Evolutionary conservation across 2,113 vertebrate genomes (phyloP).

Genomic region (Dinomys branickii): DNA sequence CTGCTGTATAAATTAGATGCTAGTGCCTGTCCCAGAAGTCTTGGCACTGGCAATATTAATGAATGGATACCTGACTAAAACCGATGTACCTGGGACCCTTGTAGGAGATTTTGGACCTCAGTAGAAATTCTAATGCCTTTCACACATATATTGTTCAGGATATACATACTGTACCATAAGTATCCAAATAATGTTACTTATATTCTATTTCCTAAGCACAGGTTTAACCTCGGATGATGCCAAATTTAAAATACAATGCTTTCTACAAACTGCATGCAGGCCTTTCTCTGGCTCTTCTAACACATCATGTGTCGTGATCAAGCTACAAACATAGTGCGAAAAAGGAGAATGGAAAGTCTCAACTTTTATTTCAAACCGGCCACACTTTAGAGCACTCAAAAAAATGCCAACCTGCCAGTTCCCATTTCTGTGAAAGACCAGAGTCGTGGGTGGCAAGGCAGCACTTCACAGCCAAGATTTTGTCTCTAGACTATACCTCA

Average conservation of each 20-base stretch:
- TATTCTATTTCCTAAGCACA: background rate
- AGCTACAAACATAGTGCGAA: background rate
- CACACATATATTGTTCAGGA: background rate
- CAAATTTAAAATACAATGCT: constrained; percentile 31
- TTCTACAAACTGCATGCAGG: background rate
- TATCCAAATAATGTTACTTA: background rate
- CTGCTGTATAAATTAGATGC: background rate
- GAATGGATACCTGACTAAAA: background rate
- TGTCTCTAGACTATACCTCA: constrained; percentile 67
- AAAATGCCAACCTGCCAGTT: constrained; percentile 8
- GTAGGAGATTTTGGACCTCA: background rate
- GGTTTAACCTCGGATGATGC: background rate
- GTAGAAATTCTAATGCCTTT: background rate
- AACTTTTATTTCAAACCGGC: background rate
- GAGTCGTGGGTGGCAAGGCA: background rate
- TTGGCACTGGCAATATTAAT: background rate
- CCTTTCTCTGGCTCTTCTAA: background rate
- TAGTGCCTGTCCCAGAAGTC: background rate
- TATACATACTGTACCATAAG: background rate
- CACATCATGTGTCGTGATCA: background rate
- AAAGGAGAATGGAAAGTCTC: background rate
- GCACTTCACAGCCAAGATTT: constrained; percentile 13
- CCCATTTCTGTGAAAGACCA: constrained; percentile 35
- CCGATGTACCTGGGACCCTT: background rate
- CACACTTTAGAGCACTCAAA: background rate